Percentiles rank a stretch among this genome's conserved stretches.
phyloP scores from a whole-genome alignment of 53 echinoderm and acorn worm genomes.

The Holothuria scabra region DNA sequence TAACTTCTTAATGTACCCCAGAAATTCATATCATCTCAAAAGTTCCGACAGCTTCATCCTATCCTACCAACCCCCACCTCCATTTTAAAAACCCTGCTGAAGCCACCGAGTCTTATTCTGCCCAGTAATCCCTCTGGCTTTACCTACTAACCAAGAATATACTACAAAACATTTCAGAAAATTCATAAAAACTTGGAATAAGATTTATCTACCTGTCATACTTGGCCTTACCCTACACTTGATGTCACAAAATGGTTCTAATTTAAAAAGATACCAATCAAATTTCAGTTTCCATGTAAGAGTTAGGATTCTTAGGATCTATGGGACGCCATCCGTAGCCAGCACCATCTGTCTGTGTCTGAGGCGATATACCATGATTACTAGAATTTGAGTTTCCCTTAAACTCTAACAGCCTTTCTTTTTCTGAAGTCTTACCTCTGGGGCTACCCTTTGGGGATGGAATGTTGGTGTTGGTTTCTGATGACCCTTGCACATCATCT shows the following conservation, averaged over 20 bases:
- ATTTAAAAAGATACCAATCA: not conserved
- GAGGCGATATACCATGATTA: not conserved
- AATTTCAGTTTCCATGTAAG: conserved; percentile 45
- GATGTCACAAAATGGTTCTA: too few species aligned
- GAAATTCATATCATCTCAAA: too few species aligned
- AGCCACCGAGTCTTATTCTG: too few species aligned
- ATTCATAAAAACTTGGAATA: not conserved
- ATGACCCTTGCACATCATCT: not conserved
- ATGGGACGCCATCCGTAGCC: conserved; percentile 14
- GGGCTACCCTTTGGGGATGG: not conserved
- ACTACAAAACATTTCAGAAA: conserved; percentile 26
- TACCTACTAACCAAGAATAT: too few species aligned
- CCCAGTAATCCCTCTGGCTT: too few species aligned
- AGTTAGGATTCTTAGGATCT: conserved; percentile 25
- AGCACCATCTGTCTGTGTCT: not conserved
- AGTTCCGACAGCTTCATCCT: too few species aligned
- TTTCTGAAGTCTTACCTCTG: not conserved
- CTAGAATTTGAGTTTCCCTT: not conserved
- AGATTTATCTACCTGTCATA: not conserved
- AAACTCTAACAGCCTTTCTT: conserved; percentile 7
- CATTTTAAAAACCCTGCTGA: too few species aligned
- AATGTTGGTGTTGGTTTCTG: not conserved
- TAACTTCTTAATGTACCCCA: too few species aligned
- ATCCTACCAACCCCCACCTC: too few species aligned
- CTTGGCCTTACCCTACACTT: not conserved